These are phyloP conservation scores for Drosophila kanekoi DNA, from an alignment of 2,888 invertebrate species.

Conservation along the genomic window DNA sequence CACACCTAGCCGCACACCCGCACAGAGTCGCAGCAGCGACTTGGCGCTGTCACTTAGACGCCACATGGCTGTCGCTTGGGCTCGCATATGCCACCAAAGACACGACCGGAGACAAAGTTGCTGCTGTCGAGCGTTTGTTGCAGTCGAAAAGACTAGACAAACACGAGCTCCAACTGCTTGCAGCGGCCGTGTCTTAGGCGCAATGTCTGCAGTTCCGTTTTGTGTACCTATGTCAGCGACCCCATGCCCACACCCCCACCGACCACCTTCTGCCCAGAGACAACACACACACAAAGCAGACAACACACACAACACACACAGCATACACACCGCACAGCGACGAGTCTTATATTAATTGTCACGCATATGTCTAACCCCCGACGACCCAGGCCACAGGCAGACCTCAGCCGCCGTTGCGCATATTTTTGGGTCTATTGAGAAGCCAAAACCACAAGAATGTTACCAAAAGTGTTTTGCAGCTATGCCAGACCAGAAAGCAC, in stretches of 20 bases:
- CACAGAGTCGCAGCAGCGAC: constrained; percentile 12
- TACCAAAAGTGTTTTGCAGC: constrained; percentile 68
- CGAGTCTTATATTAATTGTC: constrained; percentile 80
- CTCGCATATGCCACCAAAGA: constrained; percentile 59
- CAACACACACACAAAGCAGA: constrained; percentile 2
- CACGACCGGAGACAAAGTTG: constrained; percentile 54
- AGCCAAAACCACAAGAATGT: constrained; percentile 76
- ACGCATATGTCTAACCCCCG: constrained; percentile 75
- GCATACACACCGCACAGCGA: constrained; percentile 28
- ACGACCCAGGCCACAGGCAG: constrained; percentile 41
- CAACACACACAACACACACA: constrained; percentile 15
- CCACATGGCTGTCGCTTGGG: constrained; percentile 46
- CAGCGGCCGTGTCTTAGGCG: constrained; percentile 20
- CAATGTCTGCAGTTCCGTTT: constrained; percentile 77
- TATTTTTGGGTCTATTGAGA: constrained; percentile 72
- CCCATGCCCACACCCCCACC: neutral
- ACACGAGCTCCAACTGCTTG: constrained; percentile 26
- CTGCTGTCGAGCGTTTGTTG: constrained; percentile 10
- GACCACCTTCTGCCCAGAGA: neutral
- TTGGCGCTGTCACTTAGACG: constrained; percentile 68
- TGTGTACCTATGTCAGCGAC: constrained; percentile 71
- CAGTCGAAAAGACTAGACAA: constrained; percentile 26
- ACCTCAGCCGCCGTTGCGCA: constrained; percentile 57
- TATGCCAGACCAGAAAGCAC: constrained; percentile 38
- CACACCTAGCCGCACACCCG: constrained; percentile 14